phyloP scores from a whole-genome alignment of 2,888 invertebrate genomes.

The Dorcus parallelipipedus region DNA sequence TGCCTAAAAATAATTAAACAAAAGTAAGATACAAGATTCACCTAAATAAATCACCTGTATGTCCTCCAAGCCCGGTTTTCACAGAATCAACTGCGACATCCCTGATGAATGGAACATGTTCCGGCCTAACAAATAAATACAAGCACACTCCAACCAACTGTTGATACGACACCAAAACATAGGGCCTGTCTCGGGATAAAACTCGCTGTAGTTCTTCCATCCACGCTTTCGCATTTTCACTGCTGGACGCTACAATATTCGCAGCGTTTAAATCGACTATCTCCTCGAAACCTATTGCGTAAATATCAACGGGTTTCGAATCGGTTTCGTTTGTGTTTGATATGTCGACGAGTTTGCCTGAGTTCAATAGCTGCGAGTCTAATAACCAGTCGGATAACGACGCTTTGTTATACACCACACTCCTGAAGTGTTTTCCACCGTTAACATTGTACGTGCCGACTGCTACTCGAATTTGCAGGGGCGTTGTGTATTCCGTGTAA shows the following conservation, averaged over 20 bases:
- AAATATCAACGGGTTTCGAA: constrained; percentile 79
- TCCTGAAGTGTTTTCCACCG: constrained; percentile 97
- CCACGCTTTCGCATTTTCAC: constrained; percentile 92
- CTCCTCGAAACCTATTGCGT: constrained; percentile 98
- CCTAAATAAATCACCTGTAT: constrained; percentile 61
- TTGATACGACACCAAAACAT: constrained; percentile 87
- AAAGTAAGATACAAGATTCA: no score
- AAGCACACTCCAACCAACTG: constrained; percentile 97
- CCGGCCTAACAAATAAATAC: constrained; percentile 88
- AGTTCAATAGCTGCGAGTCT: constrained; percentile 69
- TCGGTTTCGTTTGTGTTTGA: constrained; percentile 47
- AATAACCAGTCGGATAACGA: constrained; percentile 86
- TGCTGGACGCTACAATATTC: constrained; percentile 94
- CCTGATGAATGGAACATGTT: constrained; percentile 81
- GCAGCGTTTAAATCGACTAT: constrained; percentile 98
- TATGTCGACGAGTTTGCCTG: constrained; percentile 47
- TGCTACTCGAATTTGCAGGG: constrained; percentile 71
- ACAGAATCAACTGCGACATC: constrained; percentile 95
- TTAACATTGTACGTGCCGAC: constrained; percentile 99
- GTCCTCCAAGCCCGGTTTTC: constrained; percentile 96
- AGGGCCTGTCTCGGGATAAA: constrained; percentile 76
- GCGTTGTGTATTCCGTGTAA: constrained; percentile 72
- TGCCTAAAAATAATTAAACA: constrained; percentile 53
- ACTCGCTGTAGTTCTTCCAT: constrained; percentile 92
- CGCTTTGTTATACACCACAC: constrained; percentile 89